phyloP scores from a whole-genome alignment of 2,888 invertebrate species.

The Apotomis capreana region DNA sequence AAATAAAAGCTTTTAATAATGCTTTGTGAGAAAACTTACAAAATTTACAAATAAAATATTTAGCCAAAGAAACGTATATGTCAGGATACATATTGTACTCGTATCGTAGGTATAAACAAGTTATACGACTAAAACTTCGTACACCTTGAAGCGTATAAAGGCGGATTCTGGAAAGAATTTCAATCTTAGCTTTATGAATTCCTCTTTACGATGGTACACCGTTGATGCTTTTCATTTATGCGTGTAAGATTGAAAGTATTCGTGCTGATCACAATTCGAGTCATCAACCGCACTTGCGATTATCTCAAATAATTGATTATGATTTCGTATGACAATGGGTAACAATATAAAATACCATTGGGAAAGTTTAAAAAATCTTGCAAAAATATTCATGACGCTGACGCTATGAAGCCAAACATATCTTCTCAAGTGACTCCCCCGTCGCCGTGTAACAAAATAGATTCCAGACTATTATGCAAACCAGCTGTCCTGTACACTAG shows the following conservation, averaged over 20 bases:
- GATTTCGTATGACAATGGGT: no score
- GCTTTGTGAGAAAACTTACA: no score
- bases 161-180: conserved; percentile 1
- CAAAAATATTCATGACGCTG: background rate
- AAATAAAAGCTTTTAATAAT: no score
- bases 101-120: background rate
- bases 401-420: background rate
- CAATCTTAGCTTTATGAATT: conserved; percentile 5
- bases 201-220: background rate
- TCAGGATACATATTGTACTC: no score
- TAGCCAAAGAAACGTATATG: no score
- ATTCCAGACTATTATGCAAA: conserved; percentile 17
- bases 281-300: no score
- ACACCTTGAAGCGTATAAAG: background rate
- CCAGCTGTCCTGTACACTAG: conserved; percentile 15
- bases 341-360: no score
- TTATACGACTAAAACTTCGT: background rate
- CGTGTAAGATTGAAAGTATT: background rate
- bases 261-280: background rate
- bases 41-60: no score
- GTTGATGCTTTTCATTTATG: background rate
- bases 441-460: conserved; percentile 10
- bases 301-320: no score
- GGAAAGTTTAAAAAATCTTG: no score
- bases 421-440: background rate